These are phyloP conservation scores for Pyrrhia umbra DNA, from an alignment of 2,888 invertebrate species.

Conservation along the genomic window DNA sequence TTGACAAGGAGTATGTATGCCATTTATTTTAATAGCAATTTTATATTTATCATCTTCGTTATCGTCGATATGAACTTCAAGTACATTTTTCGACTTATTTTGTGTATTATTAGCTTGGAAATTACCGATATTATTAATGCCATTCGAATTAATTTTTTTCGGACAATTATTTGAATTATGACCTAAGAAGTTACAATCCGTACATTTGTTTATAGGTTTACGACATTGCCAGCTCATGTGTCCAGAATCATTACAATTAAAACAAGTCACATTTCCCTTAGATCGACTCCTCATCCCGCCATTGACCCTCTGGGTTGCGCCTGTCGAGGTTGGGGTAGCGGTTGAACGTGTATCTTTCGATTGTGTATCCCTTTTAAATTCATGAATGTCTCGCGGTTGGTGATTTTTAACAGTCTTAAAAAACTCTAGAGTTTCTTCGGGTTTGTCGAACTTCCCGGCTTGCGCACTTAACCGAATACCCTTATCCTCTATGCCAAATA, in stretches of 20 bases:
- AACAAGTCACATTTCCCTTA: conserved; percentile 2
- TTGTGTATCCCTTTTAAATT: neutral
- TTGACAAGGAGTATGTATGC: neutral
- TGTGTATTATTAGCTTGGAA: neutral
- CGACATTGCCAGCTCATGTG: conserved; percentile 15
- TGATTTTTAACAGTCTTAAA: neutral
- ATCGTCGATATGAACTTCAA: neutral
- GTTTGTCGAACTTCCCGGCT: neutral
- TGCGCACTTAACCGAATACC: neutral
- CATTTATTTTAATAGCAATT: neutral
- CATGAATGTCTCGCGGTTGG: neutral
- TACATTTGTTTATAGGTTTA: conserved; percentile 15
- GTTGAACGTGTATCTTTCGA: neutral
- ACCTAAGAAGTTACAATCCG: conserved; percentile 5
- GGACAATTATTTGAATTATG: conserved; percentile 7
- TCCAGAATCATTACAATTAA: conserved; percentile 5
- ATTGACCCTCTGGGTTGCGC: neutral
- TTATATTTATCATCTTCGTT: conserved; percentile 1
- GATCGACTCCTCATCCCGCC: neutral
- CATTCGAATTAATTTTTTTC: neutral
- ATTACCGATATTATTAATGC: neutral
- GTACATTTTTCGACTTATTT: neutral
- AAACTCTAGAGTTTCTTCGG: neutral
- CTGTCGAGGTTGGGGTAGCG: neutral
- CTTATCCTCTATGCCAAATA: neutral